Evolutionary conservation across 2,113 vertebrate genomes (phyloP), one percentile per base, ranked within the genome.

Genomic region (Beaufortia kweichowensis): DNA sequence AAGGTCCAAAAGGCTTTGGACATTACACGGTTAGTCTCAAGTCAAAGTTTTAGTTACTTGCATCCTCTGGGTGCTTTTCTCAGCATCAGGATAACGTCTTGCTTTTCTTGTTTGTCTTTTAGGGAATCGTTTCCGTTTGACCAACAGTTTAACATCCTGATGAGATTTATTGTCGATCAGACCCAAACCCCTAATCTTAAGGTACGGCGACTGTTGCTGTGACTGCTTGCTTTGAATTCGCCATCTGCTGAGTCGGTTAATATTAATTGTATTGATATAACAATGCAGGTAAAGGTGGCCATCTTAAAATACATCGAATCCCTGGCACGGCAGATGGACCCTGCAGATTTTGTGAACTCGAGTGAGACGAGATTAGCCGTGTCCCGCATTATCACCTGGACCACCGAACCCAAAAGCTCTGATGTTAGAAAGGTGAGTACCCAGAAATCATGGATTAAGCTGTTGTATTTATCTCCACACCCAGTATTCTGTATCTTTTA

Each of bases 131-230:
- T 99, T 85, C 96, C 96, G 0, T 98, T 98, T 78, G 97, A 99
- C 89, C 97, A 98, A 29, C 97, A 99, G 48, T 99, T 99, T 91
- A 99, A 98, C 85, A 99, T 99, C 80, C 89, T 99, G 86, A 98
- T 99, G 97, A 92, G 97, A 80, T 99, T 99, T 84, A 99, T 99
- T 82, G 97, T 99, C 63, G 97, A 99, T 93, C 97, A 99, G 85
- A 98, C 97, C 39, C 97, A 99, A 87, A 99, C 97, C 33, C 97
- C 97, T 70, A 99, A 98, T 85, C 92, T 99, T 28, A 99, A 99
- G 95, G 97, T 98, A 72, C 6, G 8, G 35, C 4, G 46, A 8
- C 10, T 21, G n/a, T 31, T 24, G 17, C 5, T 12, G 33, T 56
- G 50, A 56, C 29, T 35, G n/a, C 24, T 26, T n/a, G 12, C 1